Evolutionary conservation across 2,797 vertebrate species (phyloP).

Genomic region (Coregonus sp.): DNA sequence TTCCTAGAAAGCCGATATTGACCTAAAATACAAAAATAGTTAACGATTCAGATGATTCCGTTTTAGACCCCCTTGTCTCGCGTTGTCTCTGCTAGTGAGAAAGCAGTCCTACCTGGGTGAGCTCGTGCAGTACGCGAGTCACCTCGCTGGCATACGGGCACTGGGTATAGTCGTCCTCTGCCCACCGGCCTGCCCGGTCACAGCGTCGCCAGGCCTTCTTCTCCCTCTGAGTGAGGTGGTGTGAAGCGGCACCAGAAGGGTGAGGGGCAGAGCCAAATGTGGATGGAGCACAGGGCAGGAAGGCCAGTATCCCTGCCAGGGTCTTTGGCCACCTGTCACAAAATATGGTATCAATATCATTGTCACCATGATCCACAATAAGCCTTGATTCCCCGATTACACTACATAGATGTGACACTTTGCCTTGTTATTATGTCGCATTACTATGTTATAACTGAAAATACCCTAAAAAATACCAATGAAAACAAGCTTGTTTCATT

Average conservation of each 20-base stretch:
- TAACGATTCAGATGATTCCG: no score
- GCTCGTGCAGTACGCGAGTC: constrained; percentile 84
- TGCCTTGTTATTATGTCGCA: not conserved
- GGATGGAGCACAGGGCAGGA: constrained; percentile 79
- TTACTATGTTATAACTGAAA: not conserved
- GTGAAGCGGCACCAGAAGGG: constrained; percentile 42
- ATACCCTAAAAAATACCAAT: not conserved
- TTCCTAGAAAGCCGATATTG: no score
- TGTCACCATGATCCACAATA: no score
- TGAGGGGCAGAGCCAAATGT: constrained; percentile 71
- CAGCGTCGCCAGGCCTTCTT: constrained; percentile 88
- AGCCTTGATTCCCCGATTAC: no score
- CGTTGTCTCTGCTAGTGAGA: not conserved
- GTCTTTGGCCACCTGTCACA: constrained; percentile 87
- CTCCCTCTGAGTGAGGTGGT: constrained; percentile 55
- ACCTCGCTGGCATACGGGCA: constrained; percentile 86
- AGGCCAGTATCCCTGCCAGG: constrained; percentile 84
- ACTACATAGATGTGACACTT: not conserved
- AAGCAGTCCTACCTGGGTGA: constrained; percentile 80
- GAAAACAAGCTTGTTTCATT: constrained; percentile 4
- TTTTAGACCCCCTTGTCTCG: no score
- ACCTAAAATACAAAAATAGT: not conserved
- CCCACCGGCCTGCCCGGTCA: constrained; percentile 82
- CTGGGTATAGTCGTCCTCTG: constrained; percentile 86
- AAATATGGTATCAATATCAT: not conserved